These are phyloP conservation scores for Drosophila nannoptera DNA, from an alignment of 1,140 invertebrate species.

Conservation along the genomic window DNA sequence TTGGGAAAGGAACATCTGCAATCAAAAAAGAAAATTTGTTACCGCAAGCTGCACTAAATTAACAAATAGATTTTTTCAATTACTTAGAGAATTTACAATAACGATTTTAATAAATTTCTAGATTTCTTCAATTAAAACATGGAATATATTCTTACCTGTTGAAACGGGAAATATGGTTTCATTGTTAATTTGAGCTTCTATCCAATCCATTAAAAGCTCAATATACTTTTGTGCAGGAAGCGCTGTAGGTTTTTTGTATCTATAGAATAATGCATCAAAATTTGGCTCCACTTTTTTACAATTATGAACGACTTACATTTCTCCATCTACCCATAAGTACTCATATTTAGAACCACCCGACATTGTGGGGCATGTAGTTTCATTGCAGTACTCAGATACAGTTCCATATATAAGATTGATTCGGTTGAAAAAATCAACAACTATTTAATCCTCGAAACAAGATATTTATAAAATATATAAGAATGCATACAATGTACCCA, in stretches of 20 bases:
- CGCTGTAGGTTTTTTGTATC: slow-evolving; percentile 93
- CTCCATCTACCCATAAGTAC: slow-evolving; percentile 95
- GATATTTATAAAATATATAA: neutral
- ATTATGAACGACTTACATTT: slow-evolving; percentile 70
- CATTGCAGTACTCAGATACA: slow-evolving; percentile 92
- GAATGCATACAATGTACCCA: slow-evolving; percentile 74
- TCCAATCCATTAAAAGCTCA: slow-evolving; percentile 95
- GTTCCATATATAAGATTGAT: slow-evolving; percentile 97
- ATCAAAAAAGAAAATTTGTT: neutral
- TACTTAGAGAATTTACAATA: too few relatives aligned
- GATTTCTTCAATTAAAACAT: too few relatives aligned
- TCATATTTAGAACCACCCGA: slow-evolving; percentile 93
- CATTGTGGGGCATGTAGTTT: slow-evolving; percentile 94
- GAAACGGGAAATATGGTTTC: slow-evolving; percentile 91
- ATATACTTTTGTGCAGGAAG: slow-evolving; percentile 94
- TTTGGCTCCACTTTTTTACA: neutral
- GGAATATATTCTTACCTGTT: slow-evolving; percentile 65
- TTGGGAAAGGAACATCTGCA: slow-evolving; percentile 91
- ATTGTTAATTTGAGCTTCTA: slow-evolving; percentile 95
- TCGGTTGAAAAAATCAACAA: slow-evolving; percentile 97
- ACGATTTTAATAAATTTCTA: too few relatives aligned
- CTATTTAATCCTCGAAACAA: slow-evolving; percentile 81
- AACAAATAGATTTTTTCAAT: too few relatives aligned
- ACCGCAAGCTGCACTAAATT: too few relatives aligned
- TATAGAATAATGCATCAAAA: slow-evolving; percentile 14